These are phyloP conservation scores for Dasysyrphus tricinctus DNA, from an alignment of 2,888 invertebrate genomes.

Conservation along the genomic window DNA sequence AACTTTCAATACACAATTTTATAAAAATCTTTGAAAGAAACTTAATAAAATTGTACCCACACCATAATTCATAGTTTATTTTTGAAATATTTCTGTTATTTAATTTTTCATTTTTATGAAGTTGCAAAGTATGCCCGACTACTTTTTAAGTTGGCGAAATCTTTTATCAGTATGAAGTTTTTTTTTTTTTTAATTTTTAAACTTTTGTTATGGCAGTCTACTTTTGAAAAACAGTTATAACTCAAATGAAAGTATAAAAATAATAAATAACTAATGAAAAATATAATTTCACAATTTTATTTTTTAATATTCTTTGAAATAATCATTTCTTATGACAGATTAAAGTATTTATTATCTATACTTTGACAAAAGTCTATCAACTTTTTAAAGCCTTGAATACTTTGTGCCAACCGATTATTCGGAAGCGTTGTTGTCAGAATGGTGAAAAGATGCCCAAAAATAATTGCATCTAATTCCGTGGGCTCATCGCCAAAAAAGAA, in stretches of 20 bases:
- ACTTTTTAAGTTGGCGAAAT: too few species aligned
- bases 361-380: conserved; percentile 92
- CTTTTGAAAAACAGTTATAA: not conserved
- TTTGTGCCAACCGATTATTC: conserved; percentile 91
- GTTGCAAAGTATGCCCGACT: too few species aligned
- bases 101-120: too few species aligned
- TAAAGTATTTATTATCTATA: conserved; percentile 92
- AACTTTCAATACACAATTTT: not conserved
- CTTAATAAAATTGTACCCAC: not conserved
- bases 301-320: not conserved
- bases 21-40: not conserved
- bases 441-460: conserved; percentile 98
- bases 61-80: not conserved
- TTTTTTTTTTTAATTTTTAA: not conserved
- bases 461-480: conserved; percentile 97
- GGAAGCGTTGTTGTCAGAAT: conserved; percentile 95
- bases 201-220: not conserved
- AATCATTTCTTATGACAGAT: conserved; percentile 31
- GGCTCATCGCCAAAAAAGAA: conserved; percentile 93
- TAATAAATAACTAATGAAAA: too few species aligned
- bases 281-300: not conserved
- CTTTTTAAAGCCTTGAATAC: conserved; percentile 89
- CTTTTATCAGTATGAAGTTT: too few species aligned
- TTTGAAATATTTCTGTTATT: not conserved
- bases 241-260: not conserved